These are phyloP conservation scores for Phyllotis vaccarum DNA, from an alignment of 2,797 vertebrate genomes.

Conservation along the genomic window DNA sequence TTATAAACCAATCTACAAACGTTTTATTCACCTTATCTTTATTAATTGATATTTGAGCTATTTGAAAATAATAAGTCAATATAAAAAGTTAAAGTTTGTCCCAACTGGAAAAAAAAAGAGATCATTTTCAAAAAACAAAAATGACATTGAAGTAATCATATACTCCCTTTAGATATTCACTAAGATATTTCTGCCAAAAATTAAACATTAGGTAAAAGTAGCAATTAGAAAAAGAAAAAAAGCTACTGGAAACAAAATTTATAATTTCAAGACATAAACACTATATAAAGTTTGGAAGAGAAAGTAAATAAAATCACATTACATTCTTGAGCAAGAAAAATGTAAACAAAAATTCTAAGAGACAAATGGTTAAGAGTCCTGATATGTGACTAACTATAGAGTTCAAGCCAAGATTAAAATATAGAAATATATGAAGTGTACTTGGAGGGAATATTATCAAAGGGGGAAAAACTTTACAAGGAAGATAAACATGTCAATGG, in stretches of 20 bases:
- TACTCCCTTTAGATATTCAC: constrained; percentile 11
- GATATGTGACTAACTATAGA: background rate
- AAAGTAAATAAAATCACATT: background rate
- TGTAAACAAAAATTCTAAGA: background rate
- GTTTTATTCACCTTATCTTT: background rate
- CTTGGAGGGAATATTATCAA: background rate
- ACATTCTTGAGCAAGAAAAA: background rate
- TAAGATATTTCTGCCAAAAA: background rate
- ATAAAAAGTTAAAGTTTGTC: background rate
- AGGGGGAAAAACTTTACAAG: background rate
- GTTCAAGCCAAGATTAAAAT: background rate
- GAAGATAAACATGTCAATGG: background rate
- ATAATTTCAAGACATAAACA: background rate
- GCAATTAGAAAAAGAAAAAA: constrained; percentile 23
- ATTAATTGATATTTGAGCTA: background rate
- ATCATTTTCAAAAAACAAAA: constrained; percentile 25
- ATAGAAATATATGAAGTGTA: background rate
- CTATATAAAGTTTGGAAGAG: background rate
- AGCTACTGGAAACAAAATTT: constrained; percentile 1
- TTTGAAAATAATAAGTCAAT: background rate
- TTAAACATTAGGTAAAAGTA: background rate
- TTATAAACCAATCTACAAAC: background rate
- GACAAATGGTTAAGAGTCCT: background rate
- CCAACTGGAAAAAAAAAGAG: background rate
- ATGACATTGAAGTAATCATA: background rate